Base-by-base conservation (phyloP, 2,888 invertebrate species). In the Polietes domitor region DNA sequence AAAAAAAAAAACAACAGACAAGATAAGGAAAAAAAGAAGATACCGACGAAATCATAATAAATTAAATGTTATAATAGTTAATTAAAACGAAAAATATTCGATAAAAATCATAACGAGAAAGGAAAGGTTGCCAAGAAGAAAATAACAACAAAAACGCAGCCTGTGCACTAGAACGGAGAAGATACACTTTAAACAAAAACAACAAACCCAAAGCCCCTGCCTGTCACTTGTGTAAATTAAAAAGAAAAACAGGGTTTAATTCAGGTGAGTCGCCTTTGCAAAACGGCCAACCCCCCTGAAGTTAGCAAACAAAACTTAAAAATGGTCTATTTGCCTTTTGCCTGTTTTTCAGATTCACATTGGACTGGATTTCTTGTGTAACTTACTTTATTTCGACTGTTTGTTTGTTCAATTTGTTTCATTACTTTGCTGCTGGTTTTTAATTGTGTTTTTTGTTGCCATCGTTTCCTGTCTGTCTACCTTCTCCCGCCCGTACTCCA, bases 31-130 rank as follows among this genome's bases (percentile, higher is more conserved):
- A 28, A 37, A 28, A 21, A 19, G 6, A 28, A 43, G 24, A 41
- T 37, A 76, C 4, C 61, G 73, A 50, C n/a, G n/a, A 82, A 61
- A 70, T 53, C 10, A 65, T 26, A 58, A 24, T 41, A 68, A 68
- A 68, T 70, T 70, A 70, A 70, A 50, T 58, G 28, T 26, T 32
- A 72, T 72, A 21, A 41, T 70, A 50, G 26, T 10, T 43, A 32
- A 61, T 32, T 58, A 74, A 5, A 28, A 77, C 19, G 26, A 65
- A 72, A 72, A 74, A 50, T 19, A 17, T 53, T 32, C 50, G 6
- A 73, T 15, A 53, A 19, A 47, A 77, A 68, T 32, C 12, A 1
- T 1, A 28, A 37, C 17, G 43, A 21, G 65, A 72, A 72, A 58
- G 15, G 3, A 28, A 61, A 71, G 10, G n/a, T 5, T 7, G 15